Evolutionary conservation across 2,797 vertebrate genomes (phyloP).

Genomic region (Amblyopsis hoosieri): DNA sequence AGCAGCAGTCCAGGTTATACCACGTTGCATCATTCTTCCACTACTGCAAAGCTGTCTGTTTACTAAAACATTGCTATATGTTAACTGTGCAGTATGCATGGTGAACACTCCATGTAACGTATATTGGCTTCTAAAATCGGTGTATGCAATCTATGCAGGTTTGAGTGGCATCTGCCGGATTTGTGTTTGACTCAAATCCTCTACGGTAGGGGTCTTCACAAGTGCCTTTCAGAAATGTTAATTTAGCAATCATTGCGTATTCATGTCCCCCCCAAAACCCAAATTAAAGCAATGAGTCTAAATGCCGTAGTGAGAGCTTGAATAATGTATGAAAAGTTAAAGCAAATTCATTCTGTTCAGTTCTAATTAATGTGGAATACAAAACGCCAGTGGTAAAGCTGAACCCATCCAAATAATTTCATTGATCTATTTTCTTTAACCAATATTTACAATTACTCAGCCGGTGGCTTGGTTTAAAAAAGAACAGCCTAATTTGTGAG

Average conservation of each 20-base stretch:
- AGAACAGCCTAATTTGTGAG: conserved; percentile 19
- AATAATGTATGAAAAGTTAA: conserved; percentile 64
- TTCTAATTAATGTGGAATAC: conserved; percentile 66
- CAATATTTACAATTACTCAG: conserved; percentile 63
- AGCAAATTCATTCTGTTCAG: conserved; percentile 58
- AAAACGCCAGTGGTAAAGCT: conserved; percentile 55
- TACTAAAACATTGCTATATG: neutral
- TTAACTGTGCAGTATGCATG: neutral
- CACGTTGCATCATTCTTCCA: too few relatives aligned
- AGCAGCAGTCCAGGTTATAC: too few relatives aligned
- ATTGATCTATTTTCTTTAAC: conserved; percentile 50
- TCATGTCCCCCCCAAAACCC: conserved; percentile 19
- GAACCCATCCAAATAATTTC: conserved; percentile 51
- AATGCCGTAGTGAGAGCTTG: conserved; percentile 39
- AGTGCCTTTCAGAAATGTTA: conserved; percentile 28
- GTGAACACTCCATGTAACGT: too few relatives aligned
- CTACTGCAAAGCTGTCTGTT: neutral
- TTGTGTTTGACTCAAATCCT: neutral
- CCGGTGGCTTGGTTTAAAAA: conserved; percentile 34
- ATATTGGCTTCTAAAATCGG: too few relatives aligned
- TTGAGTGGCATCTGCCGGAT: too few relatives aligned
- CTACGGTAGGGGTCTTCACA: neutral
- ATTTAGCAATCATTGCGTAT: conserved; percentile 30
- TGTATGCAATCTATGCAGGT: too few relatives aligned
- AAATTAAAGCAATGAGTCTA: conserved; percentile 53